Conservation (phyloP, 2,113 vertebrate genomes). For the Orcinus orca region DNA sequence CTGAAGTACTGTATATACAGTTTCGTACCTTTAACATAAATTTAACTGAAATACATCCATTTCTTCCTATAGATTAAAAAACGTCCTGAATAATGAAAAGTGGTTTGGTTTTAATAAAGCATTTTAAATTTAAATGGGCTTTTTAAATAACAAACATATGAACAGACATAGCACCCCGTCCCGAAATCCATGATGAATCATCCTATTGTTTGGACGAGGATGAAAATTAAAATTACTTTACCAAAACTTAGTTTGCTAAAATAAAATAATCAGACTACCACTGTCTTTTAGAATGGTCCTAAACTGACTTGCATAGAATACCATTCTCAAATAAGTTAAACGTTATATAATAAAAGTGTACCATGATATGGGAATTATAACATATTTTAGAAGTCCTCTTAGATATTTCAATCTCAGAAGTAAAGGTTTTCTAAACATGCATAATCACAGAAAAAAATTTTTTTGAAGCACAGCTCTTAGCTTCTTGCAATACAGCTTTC, state of each 20-base stretch:
- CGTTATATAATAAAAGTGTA: neutral
- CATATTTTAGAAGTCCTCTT: neutral
- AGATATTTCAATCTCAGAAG: slow-evolving; percentile 24
- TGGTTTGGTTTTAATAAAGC: neutral
- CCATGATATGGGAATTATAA: neutral
- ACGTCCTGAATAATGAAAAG: neutral
- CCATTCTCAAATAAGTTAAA: neutral
- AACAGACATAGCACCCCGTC: neutral
- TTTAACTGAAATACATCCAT: slow-evolving; percentile 1
- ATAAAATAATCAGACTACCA: neutral
- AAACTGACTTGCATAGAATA: neutral
- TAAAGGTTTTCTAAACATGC: slow-evolving; percentile 7
- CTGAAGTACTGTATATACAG: neutral
- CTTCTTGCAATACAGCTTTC: neutral
- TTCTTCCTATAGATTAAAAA: slow-evolving; percentile 25
- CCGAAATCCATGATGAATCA: neutral
- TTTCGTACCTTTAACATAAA: neutral
- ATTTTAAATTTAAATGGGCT: neutral
- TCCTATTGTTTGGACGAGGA: neutral
- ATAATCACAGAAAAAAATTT: neutral
- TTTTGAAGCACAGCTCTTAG: neutral
- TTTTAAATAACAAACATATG: neutral
- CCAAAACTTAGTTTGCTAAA: neutral
- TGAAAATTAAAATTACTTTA: slow-evolving; percentile 3
- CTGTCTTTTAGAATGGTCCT: neutral